phyloP scores from a whole-genome alignment of 2,888 invertebrate species.

The Yponomeuta plumbellus region DNA sequence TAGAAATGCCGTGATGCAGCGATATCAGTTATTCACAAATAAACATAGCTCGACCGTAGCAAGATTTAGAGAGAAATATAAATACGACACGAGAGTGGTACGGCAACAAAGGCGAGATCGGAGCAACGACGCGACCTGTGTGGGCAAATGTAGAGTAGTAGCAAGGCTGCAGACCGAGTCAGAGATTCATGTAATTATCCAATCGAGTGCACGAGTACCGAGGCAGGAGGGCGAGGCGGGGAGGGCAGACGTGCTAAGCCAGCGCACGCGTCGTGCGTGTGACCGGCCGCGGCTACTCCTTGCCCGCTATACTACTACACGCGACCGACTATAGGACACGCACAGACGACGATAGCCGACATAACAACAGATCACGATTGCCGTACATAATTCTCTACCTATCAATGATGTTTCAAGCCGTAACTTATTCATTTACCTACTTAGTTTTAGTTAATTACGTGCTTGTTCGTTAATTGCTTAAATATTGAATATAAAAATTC shows the following conservation, averaged over 20 bases:
- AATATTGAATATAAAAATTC: no score
- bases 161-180: slow-evolving; percentile 47
- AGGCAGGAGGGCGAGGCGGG: slow-evolving; percentile 19
- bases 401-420: no score
- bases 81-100: background rate
- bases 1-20: no score
- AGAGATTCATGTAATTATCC: slow-evolving; percentile 62
- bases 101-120: background rate
- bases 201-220: slow-evolving; percentile 65
- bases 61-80: background rate
- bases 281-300: slow-evolving; percentile 29
- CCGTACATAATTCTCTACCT: background rate
- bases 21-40: background rate
- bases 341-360: background rate
- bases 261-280: slow-evolving; percentile 49
- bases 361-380: background rate
- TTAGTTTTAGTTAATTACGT: no score
- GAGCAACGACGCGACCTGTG: background rate
- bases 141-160: slow-evolving; percentile 11
- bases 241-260: slow-evolving; percentile 13
- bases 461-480: no score
- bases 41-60: background rate
- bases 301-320: slow-evolving; percentile 1
- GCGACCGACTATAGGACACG: background rate
- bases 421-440: no score